A percentile compares a stretch with the other conserved stretches of the same genome.
Evolutionary conservation across 1,140 invertebrate species (phyloP).

Genomic region (Theocolax elegans): DNA sequence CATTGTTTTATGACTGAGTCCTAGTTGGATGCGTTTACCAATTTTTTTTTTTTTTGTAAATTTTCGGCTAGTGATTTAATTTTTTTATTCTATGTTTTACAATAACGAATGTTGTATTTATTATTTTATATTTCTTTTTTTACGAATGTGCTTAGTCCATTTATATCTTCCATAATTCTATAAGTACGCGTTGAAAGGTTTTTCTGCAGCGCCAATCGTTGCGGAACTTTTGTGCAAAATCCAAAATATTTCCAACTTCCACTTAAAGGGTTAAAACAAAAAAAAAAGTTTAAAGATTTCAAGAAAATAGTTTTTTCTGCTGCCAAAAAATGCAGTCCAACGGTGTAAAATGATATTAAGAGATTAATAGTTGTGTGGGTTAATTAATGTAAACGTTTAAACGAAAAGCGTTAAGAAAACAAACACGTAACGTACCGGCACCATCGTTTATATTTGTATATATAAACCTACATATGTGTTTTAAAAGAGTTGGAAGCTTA

Average conservation of each 20-base stretch:
- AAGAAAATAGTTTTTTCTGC: conserved; percentile 25
- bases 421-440: conserved; percentile 7
- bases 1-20: no score
- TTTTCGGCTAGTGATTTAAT: conserved; percentile 17
- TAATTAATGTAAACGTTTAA: conserved; percentile 30
- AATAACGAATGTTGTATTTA: conserved; percentile 2
- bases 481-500: conserved; percentile 29
- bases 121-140: conserved; percentile 3
- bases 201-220: conserved; percentile 6
- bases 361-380: conserved; percentile 25
- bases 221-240: conserved; percentile 5
- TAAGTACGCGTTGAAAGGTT: conserved; percentile 6
- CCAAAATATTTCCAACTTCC: not conserved
- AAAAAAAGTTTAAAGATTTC: conserved; percentile 7
- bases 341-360: conserved; percentile 24
- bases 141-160: not conserved
- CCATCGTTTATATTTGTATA: conserved; percentile 36
- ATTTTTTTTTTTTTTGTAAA: conserved; percentile 19
- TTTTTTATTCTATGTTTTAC: conserved; percentile 1
- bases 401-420: no score
- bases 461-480: conserved; percentile 9
- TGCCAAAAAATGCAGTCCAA: conserved; percentile 19
- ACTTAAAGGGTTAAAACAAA: not conserved
- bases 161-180: conserved; percentile 20
- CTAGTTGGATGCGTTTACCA: no score